These are phyloP conservation scores for Rhabdornis inornatus DNA, from an alignment of 2,113 vertebrate genomes.

Conservation along the genomic window DNA sequence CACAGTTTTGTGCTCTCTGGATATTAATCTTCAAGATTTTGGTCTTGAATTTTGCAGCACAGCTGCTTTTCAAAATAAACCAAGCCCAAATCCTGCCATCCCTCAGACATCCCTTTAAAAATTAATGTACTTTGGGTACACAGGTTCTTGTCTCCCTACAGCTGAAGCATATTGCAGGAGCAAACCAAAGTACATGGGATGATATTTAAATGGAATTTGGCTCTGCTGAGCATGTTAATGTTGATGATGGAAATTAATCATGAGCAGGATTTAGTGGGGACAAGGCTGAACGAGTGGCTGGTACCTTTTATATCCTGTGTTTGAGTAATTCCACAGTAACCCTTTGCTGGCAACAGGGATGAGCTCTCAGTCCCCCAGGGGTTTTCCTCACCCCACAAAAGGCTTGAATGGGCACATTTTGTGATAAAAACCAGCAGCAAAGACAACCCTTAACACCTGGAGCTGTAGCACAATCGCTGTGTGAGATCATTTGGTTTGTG, in stretches of 20 bases:
- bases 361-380: no score
- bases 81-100: background rate
- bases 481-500: rapidly evolving
- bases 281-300: background rate
- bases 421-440: background rate
- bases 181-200: background rate
- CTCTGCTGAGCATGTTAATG: background rate
- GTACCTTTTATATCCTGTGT: rapidly evolving
- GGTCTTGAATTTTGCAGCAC: background rate
- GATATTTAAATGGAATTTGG: background rate
- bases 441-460: background rate
- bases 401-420: background rate
- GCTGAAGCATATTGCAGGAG: background rate
- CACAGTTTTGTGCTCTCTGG: background rate
- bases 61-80: background rate
- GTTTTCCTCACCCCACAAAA: background rate
- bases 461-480: background rate
- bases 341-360: background rate
- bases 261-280: background rate
- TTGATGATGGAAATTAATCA: background rate
- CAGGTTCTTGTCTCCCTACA: background rate
- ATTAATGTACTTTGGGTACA: background rate
- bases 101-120: background rate
- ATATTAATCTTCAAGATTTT: background rate
- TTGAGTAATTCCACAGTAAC: background rate